Percentiles rank a stretch among this genome's conserved stretches.
Conservation (phyloP, 2,888 invertebrate species). For the Colletes collaris region DNA sequence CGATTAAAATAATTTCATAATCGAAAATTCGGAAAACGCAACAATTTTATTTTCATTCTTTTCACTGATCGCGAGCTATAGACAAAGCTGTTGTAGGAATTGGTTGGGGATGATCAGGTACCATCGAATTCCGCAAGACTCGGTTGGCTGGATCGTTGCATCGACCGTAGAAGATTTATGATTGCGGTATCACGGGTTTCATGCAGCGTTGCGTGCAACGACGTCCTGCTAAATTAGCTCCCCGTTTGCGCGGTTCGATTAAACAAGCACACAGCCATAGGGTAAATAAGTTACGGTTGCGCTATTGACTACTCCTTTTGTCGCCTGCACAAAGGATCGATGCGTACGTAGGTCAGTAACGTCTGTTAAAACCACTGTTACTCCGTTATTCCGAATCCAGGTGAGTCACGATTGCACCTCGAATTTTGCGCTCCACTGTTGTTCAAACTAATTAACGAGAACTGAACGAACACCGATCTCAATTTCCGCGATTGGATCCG, state of each 20-base stretch:
- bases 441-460: neutral
- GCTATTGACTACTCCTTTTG: conserved; percentile 16
- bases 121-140: neutral
- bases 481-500: too few relatives aligned
- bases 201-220: neutral
- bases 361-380: neutral
- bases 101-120: too few relatives aligned
- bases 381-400: conserved; percentile 11
- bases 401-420: neutral
- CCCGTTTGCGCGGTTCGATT: conserved; percentile 5
- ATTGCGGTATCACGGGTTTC: neutral
- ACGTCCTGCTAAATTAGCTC: conserved; percentile 2
- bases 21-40: too few relatives aligned
- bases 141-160: neutral
- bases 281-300: conserved; percentile 16
- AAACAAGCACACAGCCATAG: neutral
- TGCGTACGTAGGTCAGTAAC: conserved; percentile 9
- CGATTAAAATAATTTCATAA: too few relatives aligned
- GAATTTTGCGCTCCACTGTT: neutral
- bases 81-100: too few relatives aligned
- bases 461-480: too few relatives aligned
- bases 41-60: too few relatives aligned
- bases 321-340: conserved; percentile 6
- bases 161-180: neutral
- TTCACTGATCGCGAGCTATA: too few relatives aligned